Evolutionary conservation across 2,797 vertebrate species (phyloP).

Genomic region (Harpagifer antarcticus): DNA sequence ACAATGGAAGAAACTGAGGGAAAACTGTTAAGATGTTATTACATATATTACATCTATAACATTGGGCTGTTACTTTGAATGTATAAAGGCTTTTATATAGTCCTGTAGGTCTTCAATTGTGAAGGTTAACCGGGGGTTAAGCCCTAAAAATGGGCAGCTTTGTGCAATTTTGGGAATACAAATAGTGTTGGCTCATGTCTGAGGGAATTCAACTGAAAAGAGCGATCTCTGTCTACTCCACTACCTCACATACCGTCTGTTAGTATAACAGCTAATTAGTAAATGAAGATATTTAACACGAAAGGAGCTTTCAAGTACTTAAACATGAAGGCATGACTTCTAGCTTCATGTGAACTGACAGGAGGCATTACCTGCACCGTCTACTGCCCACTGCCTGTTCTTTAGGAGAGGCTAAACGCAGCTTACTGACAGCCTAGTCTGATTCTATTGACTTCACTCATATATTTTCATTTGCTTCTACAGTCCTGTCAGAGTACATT

Average conservation of each 20-base stretch:
- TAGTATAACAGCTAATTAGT: slow-evolving; percentile 11
- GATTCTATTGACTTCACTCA: slow-evolving; percentile 23
- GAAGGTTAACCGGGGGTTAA: slow-evolving; percentile 5
- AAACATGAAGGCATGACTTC: slow-evolving; percentile 12
- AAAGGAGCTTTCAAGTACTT: slow-evolving; percentile 12
- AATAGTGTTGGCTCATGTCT: slow-evolving; percentile 14
- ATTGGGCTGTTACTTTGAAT: background rate
- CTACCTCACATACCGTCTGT: slow-evolving; percentile 7
- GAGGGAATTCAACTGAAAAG: slow-evolving; percentile 11
- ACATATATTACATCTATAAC: background rate
- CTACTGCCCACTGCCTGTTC: slow-evolving; percentile 31
- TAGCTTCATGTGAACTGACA: slow-evolving; percentile 30
- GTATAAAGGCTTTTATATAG: no score
- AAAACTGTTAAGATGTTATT: background rate
- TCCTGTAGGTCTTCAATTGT: slow-evolving; percentile 17
- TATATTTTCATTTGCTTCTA: slow-evolving; percentile 26
- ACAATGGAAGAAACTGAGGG: background rate
- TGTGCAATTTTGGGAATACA: slow-evolving; percentile 7
- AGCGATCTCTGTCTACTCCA: slow-evolving; percentile 13
- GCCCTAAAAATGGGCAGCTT: background rate
- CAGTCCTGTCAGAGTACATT: slow-evolving; percentile 22
- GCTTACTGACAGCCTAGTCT: slow-evolving; percentile 31
- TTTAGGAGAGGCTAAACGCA: slow-evolving; percentile 22
- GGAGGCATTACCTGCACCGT: slow-evolving; percentile 22
- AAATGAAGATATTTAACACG: slow-evolving; percentile 3